Percentiles rank a stretch among this genome's conserved stretches.
phyloP scores from a whole-genome alignment of 2,113 vertebrate species.

The Pelusios castaneus region DNA sequence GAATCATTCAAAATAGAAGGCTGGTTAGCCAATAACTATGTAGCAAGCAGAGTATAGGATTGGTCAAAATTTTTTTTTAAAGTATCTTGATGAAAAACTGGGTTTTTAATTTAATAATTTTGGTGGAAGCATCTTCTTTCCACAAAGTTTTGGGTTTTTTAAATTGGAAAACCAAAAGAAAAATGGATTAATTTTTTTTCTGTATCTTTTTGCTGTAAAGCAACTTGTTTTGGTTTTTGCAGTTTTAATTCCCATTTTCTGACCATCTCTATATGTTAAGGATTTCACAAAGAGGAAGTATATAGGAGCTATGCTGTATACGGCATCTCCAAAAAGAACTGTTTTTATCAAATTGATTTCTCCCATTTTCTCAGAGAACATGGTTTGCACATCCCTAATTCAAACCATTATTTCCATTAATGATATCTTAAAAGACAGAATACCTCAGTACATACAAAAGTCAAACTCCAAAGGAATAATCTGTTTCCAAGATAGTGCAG shows the following conservation, averaged over 20 bases:
- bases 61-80: neutral
- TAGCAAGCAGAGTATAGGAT: neutral
- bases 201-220: neutral
- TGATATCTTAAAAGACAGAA: slow-evolving; percentile 4
- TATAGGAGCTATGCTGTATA: neutral
- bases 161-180: too few relatives aligned
- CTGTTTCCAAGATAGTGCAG: slow-evolving; percentile 27
- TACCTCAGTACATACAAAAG: slow-evolving; percentile 35
- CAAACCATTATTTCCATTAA: slow-evolving; percentile 7
- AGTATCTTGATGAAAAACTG: too few relatives aligned
- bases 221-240: neutral
- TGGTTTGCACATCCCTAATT: neutral
- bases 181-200: too few relatives aligned
- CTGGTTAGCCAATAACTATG: neutral
- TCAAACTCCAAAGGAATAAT: slow-evolving; percentile 38
- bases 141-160: neutral
- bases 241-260: neutral
- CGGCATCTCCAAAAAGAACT: neutral
- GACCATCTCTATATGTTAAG: neutral
- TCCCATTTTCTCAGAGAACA: neutral
- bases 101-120: neutral
- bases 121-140: neutral
- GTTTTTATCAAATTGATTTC: neutral
- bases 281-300: neutral
- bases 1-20: neutral